phyloP scores from a whole-genome alignment of 2,888 invertebrate genomes.

The Xestoiulus laeticollis region DNA sequence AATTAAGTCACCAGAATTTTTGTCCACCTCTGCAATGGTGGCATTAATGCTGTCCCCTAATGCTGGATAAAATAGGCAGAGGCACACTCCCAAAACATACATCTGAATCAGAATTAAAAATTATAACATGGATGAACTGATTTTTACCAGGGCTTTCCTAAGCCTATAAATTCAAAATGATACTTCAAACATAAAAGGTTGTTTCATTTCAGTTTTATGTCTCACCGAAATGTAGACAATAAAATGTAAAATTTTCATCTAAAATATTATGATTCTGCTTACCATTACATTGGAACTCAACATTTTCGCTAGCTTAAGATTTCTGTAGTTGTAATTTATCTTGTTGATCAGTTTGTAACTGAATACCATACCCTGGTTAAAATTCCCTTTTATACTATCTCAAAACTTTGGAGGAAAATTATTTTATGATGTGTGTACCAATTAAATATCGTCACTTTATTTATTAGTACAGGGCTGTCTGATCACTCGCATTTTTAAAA shows the following conservation, averaged over 20 bases:
- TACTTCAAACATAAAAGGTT: too few relatives aligned
- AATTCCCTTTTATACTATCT: neutral
- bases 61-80: neutral
- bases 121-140: neutral
- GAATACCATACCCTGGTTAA: neutral
- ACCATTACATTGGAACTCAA: neutral
- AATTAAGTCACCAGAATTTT: constrained; percentile 42
- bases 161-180: too few relatives aligned
- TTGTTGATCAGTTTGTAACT: neutral
- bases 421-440: neutral
- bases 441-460: neutral
- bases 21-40: neutral
- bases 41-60: neutral
- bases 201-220: too few relatives aligned
- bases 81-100: neutral
- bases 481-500: constrained; percentile 16
- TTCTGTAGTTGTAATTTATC: neutral
- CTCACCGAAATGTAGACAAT: too few relatives aligned
- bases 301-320: neutral
- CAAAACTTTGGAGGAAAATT: neutral
- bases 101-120: neutral
- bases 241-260: too few relatives aligned
- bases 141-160: too few relatives aligned
- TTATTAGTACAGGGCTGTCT: neutral
- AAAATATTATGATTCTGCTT: neutral